Evolutionary conservation across 2,113 vertebrate genomes (phyloP).

Genomic region (Caloenas nicobarica): DNA sequence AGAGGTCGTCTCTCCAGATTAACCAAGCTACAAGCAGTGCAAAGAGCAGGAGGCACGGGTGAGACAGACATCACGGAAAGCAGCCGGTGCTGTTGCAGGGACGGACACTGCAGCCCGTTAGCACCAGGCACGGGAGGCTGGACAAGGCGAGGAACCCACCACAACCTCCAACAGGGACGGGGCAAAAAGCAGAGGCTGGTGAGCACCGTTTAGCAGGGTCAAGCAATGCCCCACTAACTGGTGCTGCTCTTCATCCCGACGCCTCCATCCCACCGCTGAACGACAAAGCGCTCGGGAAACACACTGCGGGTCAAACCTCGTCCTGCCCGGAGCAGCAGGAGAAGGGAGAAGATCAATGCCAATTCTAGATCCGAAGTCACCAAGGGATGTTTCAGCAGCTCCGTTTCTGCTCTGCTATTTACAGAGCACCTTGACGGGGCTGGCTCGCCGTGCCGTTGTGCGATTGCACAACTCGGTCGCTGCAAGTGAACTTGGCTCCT

Average conservation of each 20-base stretch:
- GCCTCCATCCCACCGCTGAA: not conserved
- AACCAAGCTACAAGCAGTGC: not conserved
- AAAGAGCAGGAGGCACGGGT: not conserved
- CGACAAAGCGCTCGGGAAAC: not conserved
- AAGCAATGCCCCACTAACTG: not conserved
- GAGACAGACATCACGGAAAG: not conserved
- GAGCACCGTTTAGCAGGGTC: not conserved
- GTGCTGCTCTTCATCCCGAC: not conserved
- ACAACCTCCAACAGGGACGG: not conserved
- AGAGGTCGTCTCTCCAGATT: not conserved
- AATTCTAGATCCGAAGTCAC: not conserved
- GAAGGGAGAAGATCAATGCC: not conserved
- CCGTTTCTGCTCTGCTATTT: not conserved
- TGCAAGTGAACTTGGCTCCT: not conserved
- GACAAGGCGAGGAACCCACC: not conserved
- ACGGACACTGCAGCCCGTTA: not conserved
- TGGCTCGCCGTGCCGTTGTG: not conserved
- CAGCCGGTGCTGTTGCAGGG: not conserved
- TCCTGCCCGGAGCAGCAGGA: not conserved
- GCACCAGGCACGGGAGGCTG: not conserved
- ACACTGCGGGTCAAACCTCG: accelerated
- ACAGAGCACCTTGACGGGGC: not conserved
- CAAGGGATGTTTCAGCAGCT: not conserved
- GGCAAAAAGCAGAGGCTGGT: not conserved
- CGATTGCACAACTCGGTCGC: not conserved